Base-by-base conservation (phyloP, 2,888 invertebrate genomes). In the Hirtodrosophila cameraria region DNA sequence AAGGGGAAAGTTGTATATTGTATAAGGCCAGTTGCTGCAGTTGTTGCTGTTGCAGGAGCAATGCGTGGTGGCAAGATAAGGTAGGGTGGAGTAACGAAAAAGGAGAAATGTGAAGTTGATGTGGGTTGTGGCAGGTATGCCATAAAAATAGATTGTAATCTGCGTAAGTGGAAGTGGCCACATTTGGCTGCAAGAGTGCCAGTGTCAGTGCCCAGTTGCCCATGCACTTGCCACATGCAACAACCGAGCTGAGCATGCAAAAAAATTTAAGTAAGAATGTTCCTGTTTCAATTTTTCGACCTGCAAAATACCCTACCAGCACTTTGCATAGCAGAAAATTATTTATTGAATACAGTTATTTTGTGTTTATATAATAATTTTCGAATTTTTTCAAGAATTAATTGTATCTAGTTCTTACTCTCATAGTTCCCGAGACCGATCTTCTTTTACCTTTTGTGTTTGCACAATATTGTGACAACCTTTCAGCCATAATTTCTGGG, bases 131-230 rank as follows among this genome's bases (percentile, higher is more conserved):
- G 11, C 66, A 53, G 68, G 64, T 70, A 36, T 71, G 59, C 70
- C 63, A 78, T 84, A 84, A 77, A 77, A 81, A 75, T 72, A 66
- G 85, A 79, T 85, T 72, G 79, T 82, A 85, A 85, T 79, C 85
- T 85, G 75, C 68, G 79, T 81, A 85, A 85, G 79, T 79, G 79
- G 79, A 68, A 78, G 82, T 75, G 79, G 75, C 75, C 75, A 81
- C 81, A 84, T 81, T 82, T 70, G 76, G 66, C 57, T 48, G 68
- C 77, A 68, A 42, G 54, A 27, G 35, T 52, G 53, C 55, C 79
- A 63, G 50, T 67, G 50, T 52, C 67, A 45, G 49, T 38, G 54
- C 28, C 28, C n/a, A n/a, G 28, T 35, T 41, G 41, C 23, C 38
- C 52, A 35, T 45, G 52, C 48, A 45, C 7, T 23, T 7, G 20